A percentile compares a stretch with the other conserved stretches of the same genome.
Conservation (phyloP, 2,888 invertebrate genomes). For the Ptychoptera contaminata region DNA sequence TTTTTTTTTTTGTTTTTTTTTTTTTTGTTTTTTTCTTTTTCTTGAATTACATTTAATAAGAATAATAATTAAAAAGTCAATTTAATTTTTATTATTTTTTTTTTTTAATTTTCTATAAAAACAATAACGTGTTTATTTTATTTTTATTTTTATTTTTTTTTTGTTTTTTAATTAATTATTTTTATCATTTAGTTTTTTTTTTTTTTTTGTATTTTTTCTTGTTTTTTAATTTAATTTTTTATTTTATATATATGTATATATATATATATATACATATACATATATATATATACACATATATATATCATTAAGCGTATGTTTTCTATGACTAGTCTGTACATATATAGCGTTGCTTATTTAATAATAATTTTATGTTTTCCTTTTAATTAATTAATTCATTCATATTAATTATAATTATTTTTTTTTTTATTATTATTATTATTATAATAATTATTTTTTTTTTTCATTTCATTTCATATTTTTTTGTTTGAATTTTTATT, state of each 20-base stretch:
- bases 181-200: not conserved
- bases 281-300: no score
- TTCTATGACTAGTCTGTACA: conserved; percentile 9
- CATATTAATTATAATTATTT: conserved; percentile 3
- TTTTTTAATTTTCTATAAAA: conserved; percentile 5
- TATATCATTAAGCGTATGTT: conserved; percentile 7
- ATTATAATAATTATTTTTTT: conserved; percentile 1
- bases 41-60: no score
- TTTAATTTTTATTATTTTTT: not conserved
- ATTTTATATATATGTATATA: no score
- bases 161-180: conserved; percentile 1
- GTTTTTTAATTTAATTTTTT: not conserved
- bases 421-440: not conserved
- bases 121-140: conserved; percentile 6
- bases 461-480: not conserved
- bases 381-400: not conserved
- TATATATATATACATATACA: no score
- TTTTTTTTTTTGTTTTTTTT: no score
- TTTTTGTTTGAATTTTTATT: not conserved
- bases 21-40: no score
- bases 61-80: no score
- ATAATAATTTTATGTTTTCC: no score
- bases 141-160: conserved; percentile 2
- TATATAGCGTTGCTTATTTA: conserved; percentile 8
- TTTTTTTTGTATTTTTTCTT: conserved; percentile 1